Base-by-base conservation (phyloP, 2,113 vertebrate genomes). In the Cacatua alba region DNA sequence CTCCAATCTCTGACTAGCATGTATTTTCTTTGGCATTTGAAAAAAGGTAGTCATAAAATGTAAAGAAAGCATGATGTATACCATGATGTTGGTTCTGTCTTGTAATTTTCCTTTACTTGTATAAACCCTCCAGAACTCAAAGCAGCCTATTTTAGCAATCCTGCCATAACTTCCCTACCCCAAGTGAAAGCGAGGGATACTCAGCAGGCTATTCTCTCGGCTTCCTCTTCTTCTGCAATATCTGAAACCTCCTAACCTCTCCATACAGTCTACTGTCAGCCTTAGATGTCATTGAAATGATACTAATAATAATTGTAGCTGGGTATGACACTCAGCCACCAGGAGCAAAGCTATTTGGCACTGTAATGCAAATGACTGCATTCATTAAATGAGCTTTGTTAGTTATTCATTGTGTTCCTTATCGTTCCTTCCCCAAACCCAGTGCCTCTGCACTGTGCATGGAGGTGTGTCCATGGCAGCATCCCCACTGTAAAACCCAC, bases 401-500 rank as follows among this genome's bases (percentile, higher is more conserved):
- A 97, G 97, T 96, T 98, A 97, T 98, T 97, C 98, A 98, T 98
- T 98, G 98, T 98, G 97, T 59, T 96, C 89, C 98, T 98, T 99
- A 98, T 99, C 98, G 25, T 97, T 95, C 94, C 86, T 81, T 97
- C 43, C 93, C 97, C 97, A 97, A 97, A 95, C 82, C 96, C 48
- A 37, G 86, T 29, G 79, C 87, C 65, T 93, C 89, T 33, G 86
- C 88, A 39, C 70, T 31, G 83, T 4, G 91, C 96, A 81, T 17
- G 20, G 98, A 97, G 96, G 98, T 98, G 97, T 92, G 90, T 97
- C 97, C 41, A 59, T 86, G 41, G 97, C 95, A 93, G 97, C 97
- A 96, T 97, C 98, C 97, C 97, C 13, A 29, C 98, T 91, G 98
- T 98, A 98, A 98, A 98, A 96, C 94, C 91, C 79, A 95, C 80